Evolutionary conservation across 2,888 invertebrate species (phyloP), one percentile per base, ranked within the genome.

Genomic region (Pedicia rivosa): DNA sequence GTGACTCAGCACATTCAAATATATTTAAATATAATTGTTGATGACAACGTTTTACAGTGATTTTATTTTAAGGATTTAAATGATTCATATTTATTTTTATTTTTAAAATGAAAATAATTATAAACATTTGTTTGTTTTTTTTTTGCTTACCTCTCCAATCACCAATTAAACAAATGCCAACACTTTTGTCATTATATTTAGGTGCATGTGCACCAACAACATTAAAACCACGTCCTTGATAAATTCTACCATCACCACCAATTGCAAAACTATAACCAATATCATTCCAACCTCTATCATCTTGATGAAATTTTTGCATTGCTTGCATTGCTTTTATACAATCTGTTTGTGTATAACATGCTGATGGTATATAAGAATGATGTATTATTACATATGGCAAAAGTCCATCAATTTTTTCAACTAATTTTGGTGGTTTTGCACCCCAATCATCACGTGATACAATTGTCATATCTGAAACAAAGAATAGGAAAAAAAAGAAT

Each of bases 201-300:
- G 71, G 68, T 0, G 81, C 74, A 54, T 84, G 83, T 0, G 80
- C 78, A 1, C 81, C 82, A 1, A 72, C 57, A 2, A 59, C 56
- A 35, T 68, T 64, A 73, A 81, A 83, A 1, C 80, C 79, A 3
- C 80, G 65, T 2, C 78, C 80, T 44, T 70, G 70, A 55, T 79
- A 82, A 5, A 68, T 75, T 10, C 65, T 62, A 1, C 78, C 78
- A 47, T 82, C 80, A 15, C 78, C 73, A 3, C 82, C 81, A 20
- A 80, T 67, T 29, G 69, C 72, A 54, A 80, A 83, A 52, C 74
- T 79, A 51, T 55, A 69, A 19, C 79, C 80, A 49, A 80, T 76
- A 50, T 80, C 79, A 38, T 69, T 72, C 78, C 78, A 80, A 1
- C 61, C 66, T 31, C 63, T 62, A 41, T 62, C 54, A 39, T 64